Evolutionary conservation across 2,888 invertebrate genomes (phyloP), one percentile per base, ranked within the genome.

Genomic region (Sphaerophoria taeniata): DNA sequence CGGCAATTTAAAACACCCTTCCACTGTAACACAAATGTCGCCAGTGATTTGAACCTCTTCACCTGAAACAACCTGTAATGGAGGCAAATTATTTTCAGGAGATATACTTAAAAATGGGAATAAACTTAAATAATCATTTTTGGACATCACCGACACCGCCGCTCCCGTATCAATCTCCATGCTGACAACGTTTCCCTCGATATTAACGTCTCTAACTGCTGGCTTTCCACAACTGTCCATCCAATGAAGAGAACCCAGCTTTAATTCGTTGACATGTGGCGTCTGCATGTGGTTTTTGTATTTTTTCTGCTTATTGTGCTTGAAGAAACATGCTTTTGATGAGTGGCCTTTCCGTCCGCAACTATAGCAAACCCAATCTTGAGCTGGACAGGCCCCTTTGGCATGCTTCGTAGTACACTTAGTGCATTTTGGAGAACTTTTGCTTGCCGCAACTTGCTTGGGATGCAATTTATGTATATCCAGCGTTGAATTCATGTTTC

Each of bases 81-180:
- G 58, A 51, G 43, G 39, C 51, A 61, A 61, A 45, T 61, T 71
- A 49, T 58, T 61, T 63, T 34, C 16, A 12, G 33, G 16, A 16
- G 7, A 39, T 43, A 72, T 16, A 39, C 12, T 6, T 39, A 33
- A 6, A 24, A 36, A 34, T n/a, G 51, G n/a, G n/a, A n/a, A n/a
- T n/a, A n/a, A n/a, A n/a, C n/a, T n/a, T n/a, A n/a, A n/a, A n/a
- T n/a, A n/a, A n/a, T n/a, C n/a, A n/a, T n/a, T n/a, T n/a, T n/a
- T n/a, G n/a, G n/a, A n/a, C n/a, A n/a, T n/a, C n/a, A n/a, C n/a
- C n/a, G n/a, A n/a, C n/a, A n/a, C n/a, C 16, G 53, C 60, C 12
- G 61, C 72, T 33, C 71, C 72, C 3, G 51, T 49, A 60, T 72
- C 58, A 12, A 72, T 39, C 51, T 72, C 72, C 72, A 60, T 72